Percentiles rank a stretch among this genome's conserved stretches.
Conservation (phyloP, 2,797 vertebrate species). For the Leptatherina wallacei region DNA sequence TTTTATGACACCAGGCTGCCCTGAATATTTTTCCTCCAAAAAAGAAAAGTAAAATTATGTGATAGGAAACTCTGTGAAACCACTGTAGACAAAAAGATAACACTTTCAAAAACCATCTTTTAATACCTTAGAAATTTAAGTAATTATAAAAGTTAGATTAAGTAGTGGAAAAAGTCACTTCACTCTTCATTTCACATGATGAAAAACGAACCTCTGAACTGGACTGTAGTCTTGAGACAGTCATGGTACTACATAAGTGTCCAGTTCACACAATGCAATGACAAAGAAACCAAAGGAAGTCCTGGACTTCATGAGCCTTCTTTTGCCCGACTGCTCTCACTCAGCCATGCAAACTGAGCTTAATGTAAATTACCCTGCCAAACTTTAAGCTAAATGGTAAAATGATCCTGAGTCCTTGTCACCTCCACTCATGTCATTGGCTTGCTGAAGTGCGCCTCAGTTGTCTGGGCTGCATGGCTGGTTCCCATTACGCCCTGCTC, state of each 20-base stretch:
- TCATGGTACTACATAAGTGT: slow-evolving; percentile 24
- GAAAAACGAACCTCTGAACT: not conserved
- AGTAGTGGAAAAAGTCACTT: slow-evolving; percentile 3
- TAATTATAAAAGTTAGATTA: not conserved
- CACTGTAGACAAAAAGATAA: not conserved
- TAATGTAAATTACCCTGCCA: slow-evolving; percentile 79
- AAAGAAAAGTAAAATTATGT: not conserved
- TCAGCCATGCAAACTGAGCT: slow-evolving; percentile 68
- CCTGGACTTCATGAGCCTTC: slow-evolving; percentile 35
- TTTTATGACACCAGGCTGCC: no score
- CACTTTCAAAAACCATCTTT: not conserved
- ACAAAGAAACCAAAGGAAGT: slow-evolving; percentile 59
- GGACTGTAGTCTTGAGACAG: slow-evolving; percentile 5
- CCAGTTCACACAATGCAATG: slow-evolving; percentile 48
- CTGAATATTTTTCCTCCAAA: not conserved
- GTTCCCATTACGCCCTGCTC: slow-evolving; percentile 77
- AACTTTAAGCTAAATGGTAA: slow-evolving; percentile 79
- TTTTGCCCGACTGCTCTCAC: slow-evolving; percentile 57
- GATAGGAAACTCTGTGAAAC: not conserved
- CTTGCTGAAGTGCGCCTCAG: slow-evolving; percentile 71
- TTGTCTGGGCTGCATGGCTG: slow-evolving; percentile 69
- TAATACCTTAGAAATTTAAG: not conserved
- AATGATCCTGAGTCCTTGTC: slow-evolving; percentile 82
- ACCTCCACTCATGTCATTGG: slow-evolving; percentile 81
- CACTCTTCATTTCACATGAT: not conserved